Conservation (phyloP, 2,797 vertebrate genomes). For the Microctenopoma stevenorrisi region DNA sequence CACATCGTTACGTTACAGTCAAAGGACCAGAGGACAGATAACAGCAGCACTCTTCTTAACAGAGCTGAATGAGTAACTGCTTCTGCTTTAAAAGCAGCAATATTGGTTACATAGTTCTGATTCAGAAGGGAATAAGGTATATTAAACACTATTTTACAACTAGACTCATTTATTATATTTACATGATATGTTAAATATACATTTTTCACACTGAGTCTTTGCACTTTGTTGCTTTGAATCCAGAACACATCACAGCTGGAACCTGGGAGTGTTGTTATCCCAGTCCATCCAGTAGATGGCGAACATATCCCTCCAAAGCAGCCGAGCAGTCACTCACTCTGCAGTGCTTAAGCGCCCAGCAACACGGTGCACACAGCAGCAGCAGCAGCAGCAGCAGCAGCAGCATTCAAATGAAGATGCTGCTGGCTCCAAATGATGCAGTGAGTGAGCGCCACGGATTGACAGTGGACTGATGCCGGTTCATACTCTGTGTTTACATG, state of each 20-base stretch:
- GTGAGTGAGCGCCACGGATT: slow-evolving; percentile 9
- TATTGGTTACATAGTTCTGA: neutral
- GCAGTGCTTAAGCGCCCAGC: slow-evolving; percentile 67
- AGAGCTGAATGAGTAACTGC: slow-evolving; percentile 21
- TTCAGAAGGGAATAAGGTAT: neutral
- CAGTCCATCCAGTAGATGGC: slow-evolving; percentile 60
- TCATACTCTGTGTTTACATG: slow-evolving; percentile 28
- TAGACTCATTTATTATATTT: neutral
- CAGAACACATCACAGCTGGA: neutral
- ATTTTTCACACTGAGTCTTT: neutral
- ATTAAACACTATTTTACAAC: no score
- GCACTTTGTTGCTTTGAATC: no score
- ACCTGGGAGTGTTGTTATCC: neutral
- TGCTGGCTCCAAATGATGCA: slow-evolving; percentile 47
- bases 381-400: slow-evolving; percentile 62
- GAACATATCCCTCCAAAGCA: slow-evolving; percentile 12
- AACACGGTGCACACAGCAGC: slow-evolving; percentile 58
- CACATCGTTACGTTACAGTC: slow-evolving; percentile 12
- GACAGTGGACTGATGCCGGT: slow-evolving; percentile 21
- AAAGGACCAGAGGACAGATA: slow-evolving; percentile 20
- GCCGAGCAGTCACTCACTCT: slow-evolving; percentile 46
- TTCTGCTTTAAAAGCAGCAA: slow-evolving; percentile 8
- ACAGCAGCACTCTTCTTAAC: slow-evolving; percentile 24
- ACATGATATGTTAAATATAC: neutral
- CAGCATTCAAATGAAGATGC: slow-evolving; percentile 66